Base-by-base conservation (phyloP, 2,797 vertebrate species). In the Epinephelus coioides region DNA sequence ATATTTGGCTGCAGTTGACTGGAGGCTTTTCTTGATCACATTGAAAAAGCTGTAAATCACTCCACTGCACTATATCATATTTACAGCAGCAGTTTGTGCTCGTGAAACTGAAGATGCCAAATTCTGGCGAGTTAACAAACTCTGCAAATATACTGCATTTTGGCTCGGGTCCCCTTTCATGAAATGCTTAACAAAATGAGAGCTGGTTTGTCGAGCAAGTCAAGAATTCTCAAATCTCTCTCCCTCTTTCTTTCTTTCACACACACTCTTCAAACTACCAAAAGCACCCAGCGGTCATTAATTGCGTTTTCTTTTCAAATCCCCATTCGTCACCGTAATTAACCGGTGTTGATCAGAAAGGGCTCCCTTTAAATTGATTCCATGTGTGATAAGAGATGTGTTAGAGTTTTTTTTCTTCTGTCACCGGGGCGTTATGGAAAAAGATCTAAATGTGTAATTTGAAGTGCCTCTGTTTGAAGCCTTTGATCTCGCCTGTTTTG, bases 391-490 rank as follows among this genome's bases (percentile, higher is more conserved):
- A 93, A 91, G 92, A 94, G 93, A 94, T 92, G 94, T 92, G 90
- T 89, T 90, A 83, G 19, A 1, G 19, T 90, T 88, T 92, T 88
- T 89, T 92, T 91, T 30, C 3, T 92, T 92, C 92, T 95, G 94
- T 94, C 92, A 83, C 76, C 14, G 92, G 89, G 91, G 94, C 92
- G 93, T 94, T 93, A 93, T 94, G 95, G 94, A 96, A 95, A 34
- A 94, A 95, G 91, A 95, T 96, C 94, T 94, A 95, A 95, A 96
- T 91, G 92, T 95, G 95, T 95, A 94, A 96, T 96, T 93, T 94
- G 93, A 95, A 96, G 93, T 94, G 93, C 91, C 93, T 94, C 92
- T 91, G 95, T 95, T 94, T 91, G 95, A 94, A 95, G 85, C 90
- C 96, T 97, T 97, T 97, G 96, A 97, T 97, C 95, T 95, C 83